Evolutionary conservation across 2,113 vertebrate species (phyloP).

Genomic region (Ciconia boyciana): DNA sequence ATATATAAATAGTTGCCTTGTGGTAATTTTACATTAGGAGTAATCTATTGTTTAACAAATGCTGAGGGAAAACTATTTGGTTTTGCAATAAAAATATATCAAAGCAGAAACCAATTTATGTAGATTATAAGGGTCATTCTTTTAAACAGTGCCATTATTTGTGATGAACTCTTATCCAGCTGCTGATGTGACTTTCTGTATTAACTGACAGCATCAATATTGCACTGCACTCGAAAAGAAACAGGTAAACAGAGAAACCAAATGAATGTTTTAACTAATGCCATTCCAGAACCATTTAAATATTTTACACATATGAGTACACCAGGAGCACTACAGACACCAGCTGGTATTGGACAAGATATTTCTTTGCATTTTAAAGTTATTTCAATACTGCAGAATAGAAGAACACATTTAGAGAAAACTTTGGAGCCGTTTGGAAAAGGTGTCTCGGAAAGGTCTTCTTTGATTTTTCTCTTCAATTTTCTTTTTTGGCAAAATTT

Average conservation of each 20-base stretch:
- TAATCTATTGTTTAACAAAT: slow-evolving; percentile 7
- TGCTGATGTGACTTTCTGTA: not conserved
- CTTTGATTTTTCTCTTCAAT: not conserved
- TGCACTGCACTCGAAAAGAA: not conserved
- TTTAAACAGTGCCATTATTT: not conserved
- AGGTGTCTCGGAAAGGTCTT: not conserved
- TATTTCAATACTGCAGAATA: not conserved
- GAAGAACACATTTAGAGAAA: not conserved
- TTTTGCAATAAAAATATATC: not conserved
- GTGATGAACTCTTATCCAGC: not conserved
- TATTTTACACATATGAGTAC: not conserved
- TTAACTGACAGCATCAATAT: not conserved
- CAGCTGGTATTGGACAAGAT: not conserved
- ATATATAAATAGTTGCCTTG: not conserved
- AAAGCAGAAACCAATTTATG: not conserved
- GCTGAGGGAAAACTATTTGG: not conserved
- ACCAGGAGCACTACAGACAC: not conserved
- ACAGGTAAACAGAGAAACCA: not conserved
- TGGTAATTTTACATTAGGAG: not conserved
- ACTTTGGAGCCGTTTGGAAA: not conserved
- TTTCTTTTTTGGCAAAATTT: not conserved
- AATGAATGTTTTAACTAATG: not conserved
- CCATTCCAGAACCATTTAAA: not conserved
- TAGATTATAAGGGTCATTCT: not conserved
- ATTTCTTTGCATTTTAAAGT: not conserved